phyloP scores from a whole-genome alignment of 2,797 vertebrate genomes.

The Protonibea diacanthus region DNA sequence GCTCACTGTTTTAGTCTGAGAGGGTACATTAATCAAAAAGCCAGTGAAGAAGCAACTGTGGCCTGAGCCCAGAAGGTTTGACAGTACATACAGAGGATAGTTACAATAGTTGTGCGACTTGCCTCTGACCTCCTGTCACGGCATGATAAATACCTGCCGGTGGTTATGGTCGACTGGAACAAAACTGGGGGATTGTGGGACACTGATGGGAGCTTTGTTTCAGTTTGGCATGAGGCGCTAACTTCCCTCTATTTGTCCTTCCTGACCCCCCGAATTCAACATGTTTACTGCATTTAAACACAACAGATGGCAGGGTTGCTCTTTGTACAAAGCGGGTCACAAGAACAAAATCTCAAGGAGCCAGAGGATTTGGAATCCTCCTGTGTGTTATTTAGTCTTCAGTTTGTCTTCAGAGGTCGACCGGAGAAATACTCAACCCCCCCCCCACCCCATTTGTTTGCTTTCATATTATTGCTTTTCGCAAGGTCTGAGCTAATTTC shows the following conservation, averaged over 20 bases:
- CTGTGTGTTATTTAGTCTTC: conserved; percentile 79
- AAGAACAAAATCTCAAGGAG: conserved; percentile 69
- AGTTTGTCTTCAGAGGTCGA: conserved; percentile 46
- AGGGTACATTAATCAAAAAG: conserved; percentile 54
- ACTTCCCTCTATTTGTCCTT: conserved; percentile 80
- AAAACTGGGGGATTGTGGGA: conserved; percentile 48
- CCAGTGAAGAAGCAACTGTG: conserved; percentile 21
- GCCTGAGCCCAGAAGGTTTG: conserved; percentile 45
- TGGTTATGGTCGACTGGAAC: conserved; percentile 41
- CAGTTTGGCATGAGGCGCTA: conserved; percentile 75
- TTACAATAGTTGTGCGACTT: conserved; percentile 51
- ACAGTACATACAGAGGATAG: conserved; percentile 52
- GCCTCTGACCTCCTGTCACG: conserved; percentile 73
- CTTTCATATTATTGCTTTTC: conserved; percentile 36
- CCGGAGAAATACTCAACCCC: conserved; percentile 19
- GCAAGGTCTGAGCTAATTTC: conserved; percentile 24
- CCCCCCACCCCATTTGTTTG: conserved; percentile 9
- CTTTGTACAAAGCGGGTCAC: conserved; percentile 76
- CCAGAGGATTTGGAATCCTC: conserved; percentile 78
- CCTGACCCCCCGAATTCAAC: conserved; percentile 79
- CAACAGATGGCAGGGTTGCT: conserved; percentile 86
- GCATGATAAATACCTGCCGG: conserved; percentile 76
- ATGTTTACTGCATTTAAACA: conserved; percentile 86
- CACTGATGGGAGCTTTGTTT: conserved; percentile 59
- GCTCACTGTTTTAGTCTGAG: neutral